Conservation (phyloP, 1,140 invertebrate species). For the Zaprionus davidi region DNA sequence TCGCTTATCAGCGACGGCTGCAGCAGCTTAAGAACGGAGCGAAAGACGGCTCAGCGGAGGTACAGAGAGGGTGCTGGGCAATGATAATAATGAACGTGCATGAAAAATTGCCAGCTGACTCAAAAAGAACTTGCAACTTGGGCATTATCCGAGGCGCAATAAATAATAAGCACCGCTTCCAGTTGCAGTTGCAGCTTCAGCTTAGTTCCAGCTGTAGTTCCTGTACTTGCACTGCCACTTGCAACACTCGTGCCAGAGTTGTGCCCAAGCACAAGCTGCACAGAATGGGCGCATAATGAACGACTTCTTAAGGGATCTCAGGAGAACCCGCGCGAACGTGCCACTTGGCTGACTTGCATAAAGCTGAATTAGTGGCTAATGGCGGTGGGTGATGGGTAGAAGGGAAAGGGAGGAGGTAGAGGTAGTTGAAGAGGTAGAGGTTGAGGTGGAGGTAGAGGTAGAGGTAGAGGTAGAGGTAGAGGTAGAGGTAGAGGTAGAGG, state of each 20-base stretch:
- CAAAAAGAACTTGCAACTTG: conserved; percentile 63
- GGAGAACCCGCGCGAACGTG: conserved; percentile 2
- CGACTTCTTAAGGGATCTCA: conserved; percentile 68
- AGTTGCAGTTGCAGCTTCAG: not conserved
- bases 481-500: too few species aligned
- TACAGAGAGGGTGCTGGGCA: conserved; percentile 20
- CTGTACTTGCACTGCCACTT: not conserved
- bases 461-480: not conserved
- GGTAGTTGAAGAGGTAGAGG: not conserved
- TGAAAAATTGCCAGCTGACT: conserved; percentile 79
- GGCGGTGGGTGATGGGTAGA: conserved; percentile 17
- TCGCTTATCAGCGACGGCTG: conserved; percentile 76
- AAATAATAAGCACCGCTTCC: conserved; percentile 73
- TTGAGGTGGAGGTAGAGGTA: too few species aligned
- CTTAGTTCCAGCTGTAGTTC: too few species aligned
- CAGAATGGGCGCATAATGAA: conserved; percentile 77
- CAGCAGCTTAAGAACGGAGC: conserved; percentile 58
- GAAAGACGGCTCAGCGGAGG: not conserved
- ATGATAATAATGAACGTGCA: conserved; percentile 81
- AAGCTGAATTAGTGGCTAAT: conserved; percentile 76
- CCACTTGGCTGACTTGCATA: conserved; percentile 65
- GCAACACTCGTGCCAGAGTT: not conserved
- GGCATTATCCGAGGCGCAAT: conserved; percentile 78
- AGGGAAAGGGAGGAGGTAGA: not conserved
- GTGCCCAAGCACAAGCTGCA: conserved; percentile 12